phyloP scores from a whole-genome alignment of 1,140 invertebrate genomes.

The Zophobas atratus region DNA sequence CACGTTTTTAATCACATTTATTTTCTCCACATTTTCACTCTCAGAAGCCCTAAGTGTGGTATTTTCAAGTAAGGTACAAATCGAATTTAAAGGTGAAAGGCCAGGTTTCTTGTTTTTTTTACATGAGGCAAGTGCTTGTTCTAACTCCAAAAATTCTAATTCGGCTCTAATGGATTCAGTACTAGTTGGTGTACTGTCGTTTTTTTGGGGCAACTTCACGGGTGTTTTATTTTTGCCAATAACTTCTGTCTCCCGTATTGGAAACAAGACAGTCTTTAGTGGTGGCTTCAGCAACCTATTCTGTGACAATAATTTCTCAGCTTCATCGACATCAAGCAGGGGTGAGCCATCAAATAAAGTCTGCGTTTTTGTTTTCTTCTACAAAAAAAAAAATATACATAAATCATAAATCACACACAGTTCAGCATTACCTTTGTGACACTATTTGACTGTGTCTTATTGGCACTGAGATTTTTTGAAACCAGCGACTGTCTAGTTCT shows the following conservation, averaged over 20 bases:
- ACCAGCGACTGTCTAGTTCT: background rate
- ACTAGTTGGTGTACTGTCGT: background rate
- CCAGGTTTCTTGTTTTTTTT: background rate
- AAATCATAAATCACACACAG: too few relatives aligned
- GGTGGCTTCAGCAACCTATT: background rate
- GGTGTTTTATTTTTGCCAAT: background rate
- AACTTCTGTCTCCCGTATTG: background rate
- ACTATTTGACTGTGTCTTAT: background rate
- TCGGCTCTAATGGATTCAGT: background rate
- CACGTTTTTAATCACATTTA: background rate
- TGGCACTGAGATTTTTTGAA: background rate
- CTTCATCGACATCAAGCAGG: background rate
- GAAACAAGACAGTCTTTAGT: slow-evolving; percentile 1
- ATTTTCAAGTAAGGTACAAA: slow-evolving; percentile 26
- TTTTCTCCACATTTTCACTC: background rate
- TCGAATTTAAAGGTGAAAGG: background rate
- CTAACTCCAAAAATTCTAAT: background rate
- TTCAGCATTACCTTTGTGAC: background rate
- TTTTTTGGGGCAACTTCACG: background rate
- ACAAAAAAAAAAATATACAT: background rate
- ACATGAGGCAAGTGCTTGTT: background rate
- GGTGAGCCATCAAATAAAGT: background rate
- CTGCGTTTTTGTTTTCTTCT: background rate
- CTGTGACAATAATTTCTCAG: background rate
- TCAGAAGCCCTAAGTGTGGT: background rate